Conservation (phyloP, 2,888 invertebrate species). For the Anoplius nigerrimus region DNA sequence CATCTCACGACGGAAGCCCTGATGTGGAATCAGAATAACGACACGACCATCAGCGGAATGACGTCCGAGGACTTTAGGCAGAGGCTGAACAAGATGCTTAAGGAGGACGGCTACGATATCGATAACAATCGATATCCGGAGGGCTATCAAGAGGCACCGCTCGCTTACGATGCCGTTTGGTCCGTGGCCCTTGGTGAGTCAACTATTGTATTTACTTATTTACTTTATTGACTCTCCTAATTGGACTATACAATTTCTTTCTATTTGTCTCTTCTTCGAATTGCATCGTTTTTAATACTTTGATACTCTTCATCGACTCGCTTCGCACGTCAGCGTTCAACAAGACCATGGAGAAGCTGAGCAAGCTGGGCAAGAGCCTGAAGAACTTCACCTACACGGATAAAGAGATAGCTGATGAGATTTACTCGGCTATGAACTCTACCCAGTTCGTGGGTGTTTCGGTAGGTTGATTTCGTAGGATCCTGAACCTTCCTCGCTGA, state of each 20-base stretch:
- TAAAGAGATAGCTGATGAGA: slow-evolving; percentile 94
- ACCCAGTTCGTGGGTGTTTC: slow-evolving; percentile 98
- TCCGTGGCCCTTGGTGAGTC: slow-evolving; percentile 91
- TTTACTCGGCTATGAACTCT: slow-evolving; percentile 98
- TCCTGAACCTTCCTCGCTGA: too few relatives aligned
- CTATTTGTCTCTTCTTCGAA: too few relatives aligned
- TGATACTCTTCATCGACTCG: too few relatives aligned
- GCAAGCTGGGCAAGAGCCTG: slow-evolving; percentile 86
- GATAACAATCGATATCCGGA: slow-evolving; percentile 91
- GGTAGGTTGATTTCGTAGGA: slow-evolving; percentile 79
- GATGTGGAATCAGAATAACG: slow-evolving; percentile 98
- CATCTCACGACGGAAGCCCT: slow-evolving; percentile 99
- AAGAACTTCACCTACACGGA: slow-evolving; percentile 98
- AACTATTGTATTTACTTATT: slow-evolving; percentile 6
- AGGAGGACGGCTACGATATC: slow-evolving; percentile 89
- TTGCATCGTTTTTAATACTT: too few relatives aligned
- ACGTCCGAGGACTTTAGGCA: slow-evolving; percentile 93
- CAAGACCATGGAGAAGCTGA: slow-evolving; percentile 93
- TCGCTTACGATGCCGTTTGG: slow-evolving; percentile 99
- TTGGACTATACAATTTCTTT: background rate
- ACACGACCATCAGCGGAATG: slow-evolving; percentile 96
- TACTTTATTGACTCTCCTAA: background rate
- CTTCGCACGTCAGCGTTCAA: slow-evolving; percentile 88
- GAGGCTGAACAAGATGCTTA: slow-evolving; percentile 88
- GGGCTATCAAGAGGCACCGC: slow-evolving; percentile 97